These are phyloP conservation scores for Cryptotis parvus DNA, from an alignment of 2,113 vertebrate genomes.

Conservation along the genomic window DNA sequence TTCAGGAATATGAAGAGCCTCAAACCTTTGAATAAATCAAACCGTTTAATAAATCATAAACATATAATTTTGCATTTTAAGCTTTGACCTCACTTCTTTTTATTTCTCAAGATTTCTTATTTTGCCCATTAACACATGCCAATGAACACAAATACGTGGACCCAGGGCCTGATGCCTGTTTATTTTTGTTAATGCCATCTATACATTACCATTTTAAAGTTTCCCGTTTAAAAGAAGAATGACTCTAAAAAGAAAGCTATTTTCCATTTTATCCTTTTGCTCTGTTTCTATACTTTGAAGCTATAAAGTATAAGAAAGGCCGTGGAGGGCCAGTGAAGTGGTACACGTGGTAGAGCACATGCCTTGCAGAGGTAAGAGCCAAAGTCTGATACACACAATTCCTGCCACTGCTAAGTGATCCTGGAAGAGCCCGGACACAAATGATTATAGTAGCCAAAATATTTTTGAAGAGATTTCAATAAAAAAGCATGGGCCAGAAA, in stretches of 20 bases:
- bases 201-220: neutral
- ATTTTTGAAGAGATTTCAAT: neutral
- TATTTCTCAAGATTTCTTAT: conserved; percentile 40
- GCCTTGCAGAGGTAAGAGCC: no score
- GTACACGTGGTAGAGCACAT: no score
- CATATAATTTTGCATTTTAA: no score
- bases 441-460: no score
- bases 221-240: neutral
- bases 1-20: no score
- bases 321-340: no score
- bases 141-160: conserved; percentile 28
- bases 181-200: neutral
- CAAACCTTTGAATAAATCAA: no score
- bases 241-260: neutral
- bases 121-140: conserved; percentile 29
- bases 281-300: neutral
- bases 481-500: neutral
- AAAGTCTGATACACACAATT: no score
- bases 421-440: no score
- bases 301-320: neutral
- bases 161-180: neutral
- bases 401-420: no score
- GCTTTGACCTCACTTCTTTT: conserved; percentile 31
- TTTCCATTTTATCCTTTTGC: conserved; percentile 1
- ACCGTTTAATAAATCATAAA: no score